Conservation (phyloP, 2,888 invertebrate species). For the Nomada fucata region DNA sequence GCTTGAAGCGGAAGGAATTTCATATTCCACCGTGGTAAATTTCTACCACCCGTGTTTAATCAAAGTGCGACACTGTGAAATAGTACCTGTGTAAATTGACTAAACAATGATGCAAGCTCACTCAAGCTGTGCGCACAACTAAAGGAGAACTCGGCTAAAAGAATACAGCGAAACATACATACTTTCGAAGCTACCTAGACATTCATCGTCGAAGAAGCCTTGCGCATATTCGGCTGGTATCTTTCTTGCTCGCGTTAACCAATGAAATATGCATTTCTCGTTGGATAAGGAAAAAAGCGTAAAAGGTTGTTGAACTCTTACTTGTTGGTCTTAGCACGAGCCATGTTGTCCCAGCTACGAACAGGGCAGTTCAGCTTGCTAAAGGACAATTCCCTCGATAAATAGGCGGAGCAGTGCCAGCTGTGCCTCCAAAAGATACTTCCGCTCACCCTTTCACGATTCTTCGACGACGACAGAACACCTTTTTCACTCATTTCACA, state of each 20-base stretch:
- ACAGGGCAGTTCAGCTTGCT: conserved; percentile 70
- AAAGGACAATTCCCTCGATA: conserved; percentile 73
- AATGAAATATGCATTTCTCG: conserved; percentile 17
- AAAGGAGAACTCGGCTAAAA: neutral
- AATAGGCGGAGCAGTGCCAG: conserved; percentile 82
- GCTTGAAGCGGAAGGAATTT: conserved; percentile 8
- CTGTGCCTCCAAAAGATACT: conserved; percentile 81
- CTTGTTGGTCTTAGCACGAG: conserved; percentile 73
- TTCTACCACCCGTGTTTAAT: no score
- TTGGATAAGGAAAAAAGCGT: conserved; percentile 17
- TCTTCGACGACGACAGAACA: conserved; percentile 66
- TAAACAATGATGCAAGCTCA: neutral
- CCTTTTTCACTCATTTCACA: conserved; percentile 74
- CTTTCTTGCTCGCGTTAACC: neutral
- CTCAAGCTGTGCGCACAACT: neutral
- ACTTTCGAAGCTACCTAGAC: neutral
- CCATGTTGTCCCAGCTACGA: conserved; percentile 77
- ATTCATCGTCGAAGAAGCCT: neutral
- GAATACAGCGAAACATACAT: neutral
- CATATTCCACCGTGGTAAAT: conserved; percentile 22
- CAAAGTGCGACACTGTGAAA: neutral
- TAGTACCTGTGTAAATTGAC: neutral
- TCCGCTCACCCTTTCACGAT: conserved; percentile 74
- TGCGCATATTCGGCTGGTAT: neutral
- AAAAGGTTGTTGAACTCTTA: conserved; percentile 65